phyloP scores from a whole-genome alignment of 2,797 vertebrate species.

The Sandelia bainsii region DNA sequence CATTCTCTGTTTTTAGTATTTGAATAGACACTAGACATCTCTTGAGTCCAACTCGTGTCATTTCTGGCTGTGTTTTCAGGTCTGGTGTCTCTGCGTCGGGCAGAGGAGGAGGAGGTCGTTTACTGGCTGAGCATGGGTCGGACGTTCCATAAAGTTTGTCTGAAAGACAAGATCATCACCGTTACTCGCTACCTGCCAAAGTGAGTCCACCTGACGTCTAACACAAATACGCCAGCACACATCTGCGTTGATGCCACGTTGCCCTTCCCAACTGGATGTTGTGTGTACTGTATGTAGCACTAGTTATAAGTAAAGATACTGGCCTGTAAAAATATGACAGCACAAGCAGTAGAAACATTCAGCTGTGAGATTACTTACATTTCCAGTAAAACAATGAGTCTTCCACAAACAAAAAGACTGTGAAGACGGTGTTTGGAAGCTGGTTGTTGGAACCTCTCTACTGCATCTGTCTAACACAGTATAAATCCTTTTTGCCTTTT shows the following conservation, averaged over 20 bases:
- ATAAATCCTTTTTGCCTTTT: too few relatives aligned
- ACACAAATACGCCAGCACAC: not conserved
- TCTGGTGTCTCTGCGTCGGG: constrained; percentile 91
- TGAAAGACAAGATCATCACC: constrained; percentile 98
- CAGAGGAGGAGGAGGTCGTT: constrained; percentile 91
- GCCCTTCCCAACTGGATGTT: not conserved
- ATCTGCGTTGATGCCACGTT: not conserved
- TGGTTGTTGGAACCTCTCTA: too few relatives aligned
- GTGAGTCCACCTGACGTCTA: constrained; percentile 80
- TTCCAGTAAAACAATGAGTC: too few relatives aligned
- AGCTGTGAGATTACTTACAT: too few relatives aligned
- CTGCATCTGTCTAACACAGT: too few relatives aligned
- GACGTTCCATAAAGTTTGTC: constrained; percentile 96
- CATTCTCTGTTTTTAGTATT: not conserved
- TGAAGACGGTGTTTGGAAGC: too few relatives aligned
- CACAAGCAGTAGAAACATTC: too few relatives aligned
- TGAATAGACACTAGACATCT: not conserved
- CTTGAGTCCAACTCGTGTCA: not conserved
- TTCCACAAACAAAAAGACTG: too few relatives aligned
- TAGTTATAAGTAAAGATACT: too few relatives aligned
- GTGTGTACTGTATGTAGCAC: not conserved
- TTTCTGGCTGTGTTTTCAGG: constrained; percentile 78
- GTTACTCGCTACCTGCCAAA: constrained; percentile 98
- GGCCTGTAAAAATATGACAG: too few relatives aligned
- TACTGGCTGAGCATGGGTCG: constrained; percentile 99